Base-by-base conservation (phyloP, 2,888 invertebrate genomes). In the Hyalella azteca region DNA sequence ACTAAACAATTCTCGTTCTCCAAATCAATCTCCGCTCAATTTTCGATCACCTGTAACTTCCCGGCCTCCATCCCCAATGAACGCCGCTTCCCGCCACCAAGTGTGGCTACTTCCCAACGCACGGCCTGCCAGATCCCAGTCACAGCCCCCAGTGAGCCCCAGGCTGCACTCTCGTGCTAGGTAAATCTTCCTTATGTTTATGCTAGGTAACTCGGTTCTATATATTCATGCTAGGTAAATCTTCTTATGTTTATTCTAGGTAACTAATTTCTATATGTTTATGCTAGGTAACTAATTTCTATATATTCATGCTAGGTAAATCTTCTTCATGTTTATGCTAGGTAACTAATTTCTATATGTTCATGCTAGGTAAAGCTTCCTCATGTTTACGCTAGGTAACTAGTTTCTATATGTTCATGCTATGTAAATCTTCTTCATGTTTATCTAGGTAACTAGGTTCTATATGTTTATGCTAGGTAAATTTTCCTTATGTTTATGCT, bases 141-240 rank as follows among this genome's bases (percentile, higher is more conserved):
- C 75, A 9, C 75, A 75, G 29, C 75, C 75, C 2, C 45, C 75
- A 3, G 75, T 22, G 4, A 11, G 13, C 45, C 75, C 40, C 75
- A 75, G 75, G 29, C 45, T 75, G 45, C 75, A 75, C 45, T 75
- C 75, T 22, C 40, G 75, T 1, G n/a, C 75, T 41, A 75, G 75
- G 75, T 75, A 75, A 41, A 0, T 39, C 11, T 19, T 59, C n/a
- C n/a, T 26, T 11, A 19, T n/a, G n/a, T n/a, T n/a, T n/a, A n/a
- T n/a, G n/a, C n/a, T n/a, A n/a, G n/a, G n/a, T n/a, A n/a, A n/a
- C n/a, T n/a, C n/a, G n/a, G n/a, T n/a, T n/a, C n/a, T n/a, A n/a
- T n/a, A n/a, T n/a, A n/a, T n/a, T n/a, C n/a, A n/a, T n/a, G n/a
- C n/a, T n/a, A n/a, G n/a, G n/a, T n/a, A n/a, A n/a, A n/a, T n/a